Evolutionary conservation across 2,797 vertebrate genomes (phyloP), one percentile per base, ranked within the genome.

Genomic region (Siniperca scherzeri): DNA sequence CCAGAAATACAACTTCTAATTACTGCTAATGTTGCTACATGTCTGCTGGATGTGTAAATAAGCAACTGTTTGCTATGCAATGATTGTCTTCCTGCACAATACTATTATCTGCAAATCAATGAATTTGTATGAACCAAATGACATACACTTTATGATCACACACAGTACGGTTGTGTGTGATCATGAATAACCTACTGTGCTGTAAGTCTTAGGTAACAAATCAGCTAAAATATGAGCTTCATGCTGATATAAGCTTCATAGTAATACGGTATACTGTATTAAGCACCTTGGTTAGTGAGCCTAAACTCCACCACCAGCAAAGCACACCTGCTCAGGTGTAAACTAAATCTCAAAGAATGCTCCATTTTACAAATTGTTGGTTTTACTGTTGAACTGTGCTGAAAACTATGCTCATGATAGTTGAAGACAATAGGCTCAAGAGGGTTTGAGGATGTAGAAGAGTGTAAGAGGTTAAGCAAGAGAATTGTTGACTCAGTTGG

Each of bases 401-500:
- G 36, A n/a, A 25, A 60, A 72, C 42, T 69, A 40, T 0, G 1
- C n/a, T 73, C 16, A 14, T 21, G 40, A 71, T 53, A 73, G 46
- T n/a, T 50, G 55, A 73, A 25, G 40, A 65, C 25, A 13, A 33
- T 70, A 9, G 36, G 64, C 55, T 68, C 17, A 52, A 40, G 62
- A 79, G 60, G 53, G 27, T 73, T 70, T 68, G 70, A 71, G 80
- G 33, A 57, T 78, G 69, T 75, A 74, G 17, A 75, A 46, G 62
- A 77, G 38, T 74, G 52, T 40, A 76, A 84, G 77, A 87, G 48
- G 85, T 87, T 77, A 82, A 84, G 69, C 72, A 73, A 86, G 73
- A 83, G 78, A 73, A 65, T 13, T 91, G 86, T 94, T 91, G 79
- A 87, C 76, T 90, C 80, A 92, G 87, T 88, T 85, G 86, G 77